A percentile compares a stretch with the other conserved stretches of the same genome.
Conservation (phyloP, 2,113 vertebrate species). For the Campylomormyrus tamandua region DNA sequence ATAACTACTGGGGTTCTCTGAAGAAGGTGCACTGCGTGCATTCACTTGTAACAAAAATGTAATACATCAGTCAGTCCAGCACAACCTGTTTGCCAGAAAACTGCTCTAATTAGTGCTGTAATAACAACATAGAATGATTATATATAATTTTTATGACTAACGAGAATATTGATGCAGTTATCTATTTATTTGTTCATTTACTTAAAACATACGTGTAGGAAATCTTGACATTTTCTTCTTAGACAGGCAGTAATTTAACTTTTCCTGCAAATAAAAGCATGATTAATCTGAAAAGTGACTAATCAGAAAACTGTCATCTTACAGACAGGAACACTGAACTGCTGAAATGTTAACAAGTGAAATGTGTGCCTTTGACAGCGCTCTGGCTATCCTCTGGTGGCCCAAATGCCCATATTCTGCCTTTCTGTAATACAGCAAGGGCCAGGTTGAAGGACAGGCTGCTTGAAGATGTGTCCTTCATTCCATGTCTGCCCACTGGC, state of each 20-base stretch:
- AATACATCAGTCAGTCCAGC: not conserved
- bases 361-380: not conserved
- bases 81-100: not conserved
- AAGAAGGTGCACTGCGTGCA: not conserved
- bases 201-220: not conserved
- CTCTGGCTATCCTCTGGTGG: not conserved
- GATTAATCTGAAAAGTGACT: conserved; percentile 31
- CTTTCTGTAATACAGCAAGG: not conserved
- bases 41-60: not conserved
- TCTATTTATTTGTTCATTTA: not conserved
- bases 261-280: conserved; percentile 32
- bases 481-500: conserved; percentile 44
- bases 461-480: conserved; percentile 53
- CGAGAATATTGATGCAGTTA: not conserved
- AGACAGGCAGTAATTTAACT: not conserved
- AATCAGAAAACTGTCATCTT: conserved; percentile 14
- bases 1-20: not conserved
- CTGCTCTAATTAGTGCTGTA: not conserved
- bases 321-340: conserved; percentile 9
- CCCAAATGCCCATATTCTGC: not conserved
- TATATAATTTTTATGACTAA: not conserved
- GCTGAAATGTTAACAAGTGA: not conserved
- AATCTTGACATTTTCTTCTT: not conserved
- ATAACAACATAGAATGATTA: not conserved
- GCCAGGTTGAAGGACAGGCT: conserved; percentile 44